Evolutionary conservation across 2,113 vertebrate species (phyloP).

Genomic region (Channa maculata): DNA sequence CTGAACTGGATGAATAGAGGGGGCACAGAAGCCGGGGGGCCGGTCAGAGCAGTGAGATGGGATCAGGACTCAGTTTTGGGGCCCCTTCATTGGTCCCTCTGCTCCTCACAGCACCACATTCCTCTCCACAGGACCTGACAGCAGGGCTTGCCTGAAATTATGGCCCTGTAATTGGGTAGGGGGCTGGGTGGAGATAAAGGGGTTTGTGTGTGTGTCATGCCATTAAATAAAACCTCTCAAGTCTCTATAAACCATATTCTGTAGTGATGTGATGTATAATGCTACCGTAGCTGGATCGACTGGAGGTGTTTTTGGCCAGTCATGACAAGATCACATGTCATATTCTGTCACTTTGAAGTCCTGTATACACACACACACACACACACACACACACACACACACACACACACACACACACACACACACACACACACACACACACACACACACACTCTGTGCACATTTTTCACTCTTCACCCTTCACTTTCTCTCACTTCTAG

Average conservation of each 20-base stretch:
- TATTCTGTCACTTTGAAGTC: too few relatives aligned
- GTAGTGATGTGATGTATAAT: conserved; percentile 55
- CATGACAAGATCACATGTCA: conserved; percentile 78
- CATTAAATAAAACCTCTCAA: conserved; percentile 12
- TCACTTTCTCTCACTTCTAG: conserved; percentile 54
- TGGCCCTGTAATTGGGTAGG: conserved; percentile 67
- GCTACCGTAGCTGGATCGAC: conserved; percentile 46
- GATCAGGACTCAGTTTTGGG: conserved; percentile 52
- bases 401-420: too few relatives aligned
- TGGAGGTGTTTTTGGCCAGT: conserved; percentile 73
- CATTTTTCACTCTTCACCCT: conserved; percentile 62
- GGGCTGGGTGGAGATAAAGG: conserved; percentile 38
- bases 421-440: too few relatives aligned
- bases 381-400: neutral
- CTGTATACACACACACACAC: conserved; percentile 49
- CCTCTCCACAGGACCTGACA: conserved; percentile 67
- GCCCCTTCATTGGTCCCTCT: conserved; percentile 57
- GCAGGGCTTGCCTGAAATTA: conserved; percentile 68
- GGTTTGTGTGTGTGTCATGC: conserved; percentile 9
- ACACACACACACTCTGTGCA: too few relatives aligned
- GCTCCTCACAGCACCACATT: conserved; percentile 75
- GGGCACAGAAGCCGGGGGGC: conserved; percentile 58
- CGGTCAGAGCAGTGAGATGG: conserved; percentile 56
- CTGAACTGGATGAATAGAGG: conserved; percentile 71
- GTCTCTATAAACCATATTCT: conserved; percentile 51